Evolutionary conservation across 1,140 invertebrate species (phyloP).

Genomic region (Bicyclus anynana): DNA sequence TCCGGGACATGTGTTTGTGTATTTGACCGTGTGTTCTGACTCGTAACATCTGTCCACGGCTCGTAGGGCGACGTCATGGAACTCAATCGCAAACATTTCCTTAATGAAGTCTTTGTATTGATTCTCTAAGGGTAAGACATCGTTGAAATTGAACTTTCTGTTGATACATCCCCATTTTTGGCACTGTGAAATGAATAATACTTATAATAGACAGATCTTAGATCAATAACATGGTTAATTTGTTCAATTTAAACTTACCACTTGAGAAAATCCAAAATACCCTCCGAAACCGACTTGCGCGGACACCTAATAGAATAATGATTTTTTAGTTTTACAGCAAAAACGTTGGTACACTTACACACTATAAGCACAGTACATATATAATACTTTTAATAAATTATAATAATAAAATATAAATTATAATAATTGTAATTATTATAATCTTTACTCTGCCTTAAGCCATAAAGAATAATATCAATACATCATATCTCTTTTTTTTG

Average conservation of each 20-base stretch:
- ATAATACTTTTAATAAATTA: too few relatives aligned
- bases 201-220: not conserved
- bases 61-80: slow-evolving; percentile 30
- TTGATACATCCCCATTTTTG: slow-evolving; percentile 53
- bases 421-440: too few relatives aligned
- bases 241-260: too few relatives aligned
- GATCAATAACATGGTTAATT: too few relatives aligned
- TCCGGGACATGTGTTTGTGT: slow-evolving; percentile 52
- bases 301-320: not conserved
- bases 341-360: too few relatives aligned
- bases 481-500: too few relatives aligned
- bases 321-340: too few relatives aligned
- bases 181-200: slow-evolving; percentile 37
- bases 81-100: slow-evolving; percentile 31
- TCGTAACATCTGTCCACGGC: slow-evolving; percentile 42
- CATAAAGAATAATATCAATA: too few relatives aligned
- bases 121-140: slow-evolving; percentile 34
- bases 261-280: not conserved
- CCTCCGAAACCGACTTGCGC: not conserved
- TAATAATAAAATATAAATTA: too few relatives aligned
- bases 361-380: too few relatives aligned
- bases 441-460: too few relatives aligned
- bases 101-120: slow-evolving; percentile 23
- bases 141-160: slow-evolving; percentile 39
- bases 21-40: slow-evolving; percentile 30